Conservation (phyloP, 2,888 invertebrate genomes). For the Eupithecia inturbata region DNA sequence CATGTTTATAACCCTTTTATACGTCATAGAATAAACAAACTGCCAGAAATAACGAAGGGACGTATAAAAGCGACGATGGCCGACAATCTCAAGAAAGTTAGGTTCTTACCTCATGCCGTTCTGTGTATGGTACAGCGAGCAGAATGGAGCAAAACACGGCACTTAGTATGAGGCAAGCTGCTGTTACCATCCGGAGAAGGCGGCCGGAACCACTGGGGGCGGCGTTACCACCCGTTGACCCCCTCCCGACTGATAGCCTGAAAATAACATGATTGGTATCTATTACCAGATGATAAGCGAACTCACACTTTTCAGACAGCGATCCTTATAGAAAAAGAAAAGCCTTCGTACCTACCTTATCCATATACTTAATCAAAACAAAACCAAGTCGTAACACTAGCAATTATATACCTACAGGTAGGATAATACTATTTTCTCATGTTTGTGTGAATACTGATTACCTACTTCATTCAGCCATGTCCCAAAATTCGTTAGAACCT, state of each 20-base stretch:
- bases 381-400: not conserved
- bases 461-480: not conserved
- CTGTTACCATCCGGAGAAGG: conserved; percentile 87
- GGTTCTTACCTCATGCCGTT: conserved; percentile 79
- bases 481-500: not conserved
- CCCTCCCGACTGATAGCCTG: conserved; percentile 79
- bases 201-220: conserved; percentile 84
- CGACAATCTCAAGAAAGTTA: not conserved
- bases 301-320: not conserved
- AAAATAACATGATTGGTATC: conserved; percentile 7
- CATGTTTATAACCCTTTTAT: conserved; percentile 1
- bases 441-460: not conserved
- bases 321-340: not conserved
- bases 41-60: conserved; percentile 22
- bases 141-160: conserved; percentile 88
- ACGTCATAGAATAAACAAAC: conserved; percentile 15
- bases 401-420: not conserved
- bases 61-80: conserved; percentile 6
- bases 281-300: not conserved
- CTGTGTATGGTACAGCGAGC: conserved; percentile 87
- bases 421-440: not conserved
- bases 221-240: conserved; percentile 76
- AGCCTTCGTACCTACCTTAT: no score
- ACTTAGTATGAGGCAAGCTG: conserved; percentile 86
- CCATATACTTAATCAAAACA: no score